Evolutionary conservation across 2,113 vertebrate species (phyloP).

Genomic region (Erythrocercus mccallii): DNA sequence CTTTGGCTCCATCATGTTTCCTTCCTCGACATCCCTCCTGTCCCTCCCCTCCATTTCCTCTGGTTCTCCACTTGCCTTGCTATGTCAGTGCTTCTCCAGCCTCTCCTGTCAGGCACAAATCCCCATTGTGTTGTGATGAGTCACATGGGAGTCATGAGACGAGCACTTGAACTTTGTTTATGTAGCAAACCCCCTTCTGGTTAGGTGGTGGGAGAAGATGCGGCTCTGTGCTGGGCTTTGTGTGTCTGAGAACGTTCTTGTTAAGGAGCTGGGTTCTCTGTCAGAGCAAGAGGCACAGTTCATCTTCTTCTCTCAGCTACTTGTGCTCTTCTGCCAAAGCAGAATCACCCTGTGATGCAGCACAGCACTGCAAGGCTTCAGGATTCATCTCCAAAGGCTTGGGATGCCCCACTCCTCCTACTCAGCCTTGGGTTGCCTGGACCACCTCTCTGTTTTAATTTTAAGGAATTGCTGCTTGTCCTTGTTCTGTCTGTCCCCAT

Average conservation of each 20-base stretch:
- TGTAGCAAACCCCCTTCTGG: not conserved
- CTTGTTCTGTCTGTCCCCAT: not conserved
- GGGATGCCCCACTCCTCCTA: not conserved
- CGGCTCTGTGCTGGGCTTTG: not conserved
- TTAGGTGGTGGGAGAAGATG: not conserved
- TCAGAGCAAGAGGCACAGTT: not conserved
- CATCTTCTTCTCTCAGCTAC: not conserved
- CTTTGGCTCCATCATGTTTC: not conserved
- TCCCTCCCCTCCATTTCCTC: not conserved
- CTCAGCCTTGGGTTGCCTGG: not conserved
- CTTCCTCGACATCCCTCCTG: not conserved
- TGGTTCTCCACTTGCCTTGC: not conserved
- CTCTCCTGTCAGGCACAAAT: not conserved
- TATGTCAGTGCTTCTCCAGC: rapidly evolving
- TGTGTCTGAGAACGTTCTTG: not conserved
- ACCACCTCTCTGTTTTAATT: not conserved
- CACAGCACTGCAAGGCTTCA: not conserved
- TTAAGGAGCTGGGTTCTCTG: not conserved
- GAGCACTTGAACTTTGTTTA: not conserved
- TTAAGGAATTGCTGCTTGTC: not conserved
- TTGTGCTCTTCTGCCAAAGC: not conserved
- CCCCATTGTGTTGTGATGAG: not conserved
- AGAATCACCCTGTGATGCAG: not conserved
- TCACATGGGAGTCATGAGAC: rapidly evolving
- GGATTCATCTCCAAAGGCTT: not conserved